These are phyloP conservation scores for Lepisosteus osseus DNA, from an alignment of 2,113 vertebrate genomes.

Conservation along the genomic window DNA sequence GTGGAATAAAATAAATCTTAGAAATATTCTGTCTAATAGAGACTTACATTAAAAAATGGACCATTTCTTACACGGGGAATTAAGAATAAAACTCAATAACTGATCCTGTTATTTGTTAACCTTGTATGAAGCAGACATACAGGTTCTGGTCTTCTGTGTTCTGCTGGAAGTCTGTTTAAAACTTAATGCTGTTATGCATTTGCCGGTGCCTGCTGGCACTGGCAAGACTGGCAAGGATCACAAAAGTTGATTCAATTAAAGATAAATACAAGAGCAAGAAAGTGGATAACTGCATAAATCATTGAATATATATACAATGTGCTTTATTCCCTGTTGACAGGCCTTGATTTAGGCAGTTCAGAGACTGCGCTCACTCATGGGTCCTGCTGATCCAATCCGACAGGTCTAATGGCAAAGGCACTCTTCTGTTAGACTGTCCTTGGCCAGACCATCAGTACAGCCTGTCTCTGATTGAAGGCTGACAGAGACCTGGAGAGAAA, in stretches of 20 bases:
- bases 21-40: no score
- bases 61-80: no score
- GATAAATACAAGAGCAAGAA: background rate
- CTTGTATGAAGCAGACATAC: no score
- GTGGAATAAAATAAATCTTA: no score
- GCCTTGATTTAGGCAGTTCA: background rate
- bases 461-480: no score
- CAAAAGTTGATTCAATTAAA: background rate
- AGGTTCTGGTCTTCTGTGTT: no score
- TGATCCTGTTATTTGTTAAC: no score
- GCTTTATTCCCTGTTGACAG: background rate
- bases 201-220: background rate
- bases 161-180: no score
- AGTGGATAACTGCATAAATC: background rate
- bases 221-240: background rate
- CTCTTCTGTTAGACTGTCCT: background rate
- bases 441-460: background rate
- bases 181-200: no score
- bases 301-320: background rate
- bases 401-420: background rate
- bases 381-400: conserved; percentile 12
- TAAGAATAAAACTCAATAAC: no score
- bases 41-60: no score
- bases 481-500: background rate
- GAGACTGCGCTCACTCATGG: background rate